Conservation (phyloP, 2,113 vertebrate species). For the Cichladusa arquata region DNA sequence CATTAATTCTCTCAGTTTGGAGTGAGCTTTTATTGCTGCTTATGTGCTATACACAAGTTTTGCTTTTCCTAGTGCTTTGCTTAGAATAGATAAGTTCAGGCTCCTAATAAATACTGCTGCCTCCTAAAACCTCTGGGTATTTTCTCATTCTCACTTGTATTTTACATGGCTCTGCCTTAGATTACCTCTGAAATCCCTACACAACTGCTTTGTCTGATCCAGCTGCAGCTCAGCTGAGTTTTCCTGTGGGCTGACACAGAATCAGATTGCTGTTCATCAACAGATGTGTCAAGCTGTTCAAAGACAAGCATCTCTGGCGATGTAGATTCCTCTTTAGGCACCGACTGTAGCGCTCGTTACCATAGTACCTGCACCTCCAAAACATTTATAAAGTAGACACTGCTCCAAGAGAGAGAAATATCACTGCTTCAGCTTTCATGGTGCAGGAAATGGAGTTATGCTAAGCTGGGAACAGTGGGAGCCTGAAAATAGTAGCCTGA, state of each 20-base stretch:
- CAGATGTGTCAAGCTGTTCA: conserved; percentile 44
- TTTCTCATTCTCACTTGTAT: conserved; percentile 5
- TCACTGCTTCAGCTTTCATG: background rate
- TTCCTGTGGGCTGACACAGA: background rate
- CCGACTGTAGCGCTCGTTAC: background rate
- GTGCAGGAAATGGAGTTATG: background rate
- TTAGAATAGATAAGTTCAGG: conserved; percentile 1
- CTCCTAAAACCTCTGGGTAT: background rate
- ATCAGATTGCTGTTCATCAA: background rate
- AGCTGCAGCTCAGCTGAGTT: conserved; percentile 3
- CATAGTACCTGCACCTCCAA: conserved; percentile 20
- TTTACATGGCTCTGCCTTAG: background rate
- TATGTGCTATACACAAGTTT: background rate
- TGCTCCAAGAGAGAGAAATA: background rate
- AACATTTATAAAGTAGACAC: conserved; percentile 17
- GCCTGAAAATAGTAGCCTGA: conserved; percentile 8
- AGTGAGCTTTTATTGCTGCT: conserved; percentile 3
- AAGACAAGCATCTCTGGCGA: background rate
- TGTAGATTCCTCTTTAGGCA: conserved; percentile 21
- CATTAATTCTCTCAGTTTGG: background rate
- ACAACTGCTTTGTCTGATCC: conserved; percentile 1
- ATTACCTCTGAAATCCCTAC: conserved; percentile 23
- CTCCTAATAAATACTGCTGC: conserved; percentile 1
- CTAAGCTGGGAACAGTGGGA: background rate
- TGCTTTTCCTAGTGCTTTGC: background rate